Evolutionary conservation across 2,113 vertebrate genomes (phyloP).

Genomic region (Cebus imitator): DNA sequence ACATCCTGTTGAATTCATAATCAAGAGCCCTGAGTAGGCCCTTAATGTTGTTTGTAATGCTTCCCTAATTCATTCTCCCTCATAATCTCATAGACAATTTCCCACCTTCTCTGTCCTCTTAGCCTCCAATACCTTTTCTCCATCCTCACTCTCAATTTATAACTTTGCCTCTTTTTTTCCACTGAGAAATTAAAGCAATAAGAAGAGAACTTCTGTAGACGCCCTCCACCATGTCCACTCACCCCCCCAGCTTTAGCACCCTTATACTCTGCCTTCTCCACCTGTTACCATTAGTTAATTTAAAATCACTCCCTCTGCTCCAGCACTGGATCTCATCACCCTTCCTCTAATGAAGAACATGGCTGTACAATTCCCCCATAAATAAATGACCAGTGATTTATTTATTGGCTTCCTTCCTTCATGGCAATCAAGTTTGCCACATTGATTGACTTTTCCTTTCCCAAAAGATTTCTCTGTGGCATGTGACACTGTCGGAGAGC

Average conservation of each 20-base stretch:
- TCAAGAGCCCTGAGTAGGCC: not conserved
- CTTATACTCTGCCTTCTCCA: not conserved
- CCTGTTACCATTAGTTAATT: not conserved
- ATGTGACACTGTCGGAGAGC: too few species aligned
- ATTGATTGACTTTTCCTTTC: too few species aligned
- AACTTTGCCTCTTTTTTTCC: too few species aligned
- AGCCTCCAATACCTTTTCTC: not conserved
- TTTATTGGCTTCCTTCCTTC: not conserved
- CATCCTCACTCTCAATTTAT: too few species aligned
- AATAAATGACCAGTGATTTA: not conserved
- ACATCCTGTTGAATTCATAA: not conserved
- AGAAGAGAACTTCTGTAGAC: not conserved
- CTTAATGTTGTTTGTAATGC: not conserved
- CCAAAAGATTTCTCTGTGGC: too few species aligned
- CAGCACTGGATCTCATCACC: not conserved
- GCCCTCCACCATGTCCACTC: not conserved
- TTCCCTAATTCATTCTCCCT: not conserved
- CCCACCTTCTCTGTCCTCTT: not conserved
- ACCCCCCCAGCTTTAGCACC: not conserved
- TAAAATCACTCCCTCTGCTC: not conserved
- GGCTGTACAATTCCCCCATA: not conserved
- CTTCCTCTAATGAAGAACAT: not conserved
- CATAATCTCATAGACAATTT: not conserved
- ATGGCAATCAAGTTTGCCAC: too few species aligned
- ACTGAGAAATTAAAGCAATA: too few species aligned